These are phyloP conservation scores for Coremacera marginata DNA, from an alignment of 2,888 invertebrate species.

Conservation along the genomic window DNA sequence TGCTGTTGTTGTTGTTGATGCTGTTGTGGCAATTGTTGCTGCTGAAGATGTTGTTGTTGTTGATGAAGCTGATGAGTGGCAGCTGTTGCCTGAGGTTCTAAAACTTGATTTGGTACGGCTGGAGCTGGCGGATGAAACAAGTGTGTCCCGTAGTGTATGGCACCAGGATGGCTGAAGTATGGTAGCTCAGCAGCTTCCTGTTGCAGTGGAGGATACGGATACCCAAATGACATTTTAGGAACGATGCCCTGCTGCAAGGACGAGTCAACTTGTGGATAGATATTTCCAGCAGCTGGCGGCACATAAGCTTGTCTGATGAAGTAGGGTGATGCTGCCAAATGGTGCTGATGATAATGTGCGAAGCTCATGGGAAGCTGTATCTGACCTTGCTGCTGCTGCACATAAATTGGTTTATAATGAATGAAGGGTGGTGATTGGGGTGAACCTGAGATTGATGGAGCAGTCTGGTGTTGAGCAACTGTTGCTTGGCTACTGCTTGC, in stretches of 20 bases:
- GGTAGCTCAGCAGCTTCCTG: slow-evolving; percentile 48
- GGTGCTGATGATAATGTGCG: slow-evolving; percentile 22
- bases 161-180: slow-evolving; percentile 60
- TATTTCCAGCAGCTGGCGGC: not conserved
- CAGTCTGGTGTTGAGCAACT: slow-evolving; percentile 10
- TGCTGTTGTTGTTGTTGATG: not conserved
- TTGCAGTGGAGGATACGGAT: slow-evolving; percentile 48
- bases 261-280: not conserved
- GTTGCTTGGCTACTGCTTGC: slow-evolving; percentile 42
- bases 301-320: slow-evolving; percentile 3
- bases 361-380: slow-evolving; percentile 22
- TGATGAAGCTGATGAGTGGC: slow-evolving; percentile 32
- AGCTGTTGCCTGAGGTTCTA: slow-evolving; percentile 45
- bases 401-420: slow-evolving; percentile 19
- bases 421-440: slow-evolving; percentile 32
- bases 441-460: slow-evolving; percentile 11
- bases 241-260: not conserved
- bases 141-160: slow-evolving; percentile 64
- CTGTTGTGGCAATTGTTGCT: slow-evolving; percentile 2
- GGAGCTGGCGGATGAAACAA: slow-evolving; percentile 59
- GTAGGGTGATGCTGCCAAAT: not conserved
- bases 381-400: slow-evolving; percentile 37
- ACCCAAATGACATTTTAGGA: not conserved
- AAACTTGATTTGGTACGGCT: slow-evolving; percentile 52
- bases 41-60: slow-evolving; percentile 25